Conservation (phyloP, 2,888 invertebrate species). For the Celastrina argiolus region DNA sequence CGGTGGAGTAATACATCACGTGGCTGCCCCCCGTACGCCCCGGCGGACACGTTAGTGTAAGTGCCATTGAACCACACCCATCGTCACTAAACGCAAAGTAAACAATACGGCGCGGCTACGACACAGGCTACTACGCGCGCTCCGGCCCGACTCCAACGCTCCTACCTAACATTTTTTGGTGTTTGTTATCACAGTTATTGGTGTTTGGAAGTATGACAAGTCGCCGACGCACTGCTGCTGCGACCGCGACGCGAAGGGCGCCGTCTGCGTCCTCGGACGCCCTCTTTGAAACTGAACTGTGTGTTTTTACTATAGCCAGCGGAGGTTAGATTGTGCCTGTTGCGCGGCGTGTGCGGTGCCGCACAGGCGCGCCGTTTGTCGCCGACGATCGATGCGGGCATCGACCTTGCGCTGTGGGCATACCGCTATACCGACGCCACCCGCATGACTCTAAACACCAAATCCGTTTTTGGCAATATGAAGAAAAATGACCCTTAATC, state of each 20-base stretch:
- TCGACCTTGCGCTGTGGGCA: constrained; percentile 56
- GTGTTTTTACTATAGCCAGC: constrained; percentile 49
- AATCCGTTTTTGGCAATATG: constrained; percentile 23
- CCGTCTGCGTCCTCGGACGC: constrained; percentile 60
- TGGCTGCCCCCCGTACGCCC: constrained; percentile 37
- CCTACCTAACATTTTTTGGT: constrained; percentile 43
- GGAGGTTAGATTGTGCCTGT: constrained; percentile 50
- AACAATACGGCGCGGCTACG: constrained; percentile 30
- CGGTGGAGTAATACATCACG: constrained; percentile 45
- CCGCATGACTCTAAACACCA: constrained; percentile 29
- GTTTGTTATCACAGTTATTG: constrained; percentile 52
- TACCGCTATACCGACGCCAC: constrained; percentile 33
- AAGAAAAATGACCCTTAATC: constrained; percentile 2
- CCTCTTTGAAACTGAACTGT: constrained; percentile 56
- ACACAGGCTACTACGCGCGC: constrained; percentile 23
- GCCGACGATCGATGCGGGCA: constrained; percentile 57
- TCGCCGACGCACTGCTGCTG: constrained; percentile 36
- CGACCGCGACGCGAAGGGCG: constrained; percentile 49
- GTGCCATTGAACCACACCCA: constrained; percentile 54
- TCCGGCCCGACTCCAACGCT: constrained; percentile 18
- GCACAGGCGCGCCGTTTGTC: constrained; percentile 48
- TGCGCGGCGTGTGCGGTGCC: constrained; percentile 45
- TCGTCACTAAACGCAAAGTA: constrained; percentile 36
- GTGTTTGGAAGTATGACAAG: constrained; percentile 36
- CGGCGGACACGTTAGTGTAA: constrained; percentile 39